Percentiles rank a stretch among this genome's conserved stretches.
These are phyloP conservation scores for Pan paniscus DNA, from an alignment of 2,113 vertebrate species.

Conservation along the genomic window DNA sequence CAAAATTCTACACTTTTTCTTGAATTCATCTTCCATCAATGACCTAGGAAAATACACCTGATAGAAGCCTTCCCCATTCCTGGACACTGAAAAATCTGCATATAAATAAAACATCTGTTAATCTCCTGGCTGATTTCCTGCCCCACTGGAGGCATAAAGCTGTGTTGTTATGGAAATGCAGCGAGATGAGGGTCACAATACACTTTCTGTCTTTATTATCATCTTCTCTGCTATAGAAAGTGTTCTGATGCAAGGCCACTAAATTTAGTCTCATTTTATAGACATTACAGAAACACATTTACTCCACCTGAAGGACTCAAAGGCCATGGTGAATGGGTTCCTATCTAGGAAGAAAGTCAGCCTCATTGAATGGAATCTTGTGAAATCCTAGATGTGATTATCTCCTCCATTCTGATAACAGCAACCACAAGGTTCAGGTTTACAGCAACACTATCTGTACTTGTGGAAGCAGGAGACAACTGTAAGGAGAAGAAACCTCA, in stretches of 20 bases:
- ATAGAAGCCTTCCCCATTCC: neutral
- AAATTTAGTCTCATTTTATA: constrained; percentile 85
- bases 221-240: constrained; percentile 74
- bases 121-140: neutral
- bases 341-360: constrained; percentile 70
- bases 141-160: neutral
- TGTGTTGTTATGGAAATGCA: constrained; percentile 80
- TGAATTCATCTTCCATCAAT: constrained; percentile 10
- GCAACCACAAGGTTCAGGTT: neutral
- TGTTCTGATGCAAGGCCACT: constrained; percentile 83
- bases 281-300: constrained; percentile 82
- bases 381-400: constrained; percentile 75
- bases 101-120: constrained; percentile 34
- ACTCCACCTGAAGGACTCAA: constrained; percentile 83
- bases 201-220: constrained; percentile 83
- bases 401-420: constrained; percentile 76
- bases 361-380: constrained; percentile 74
- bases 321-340: constrained; percentile 82
- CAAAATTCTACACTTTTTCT: neutral
- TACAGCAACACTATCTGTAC: neutral
- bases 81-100: neutral
- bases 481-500: neutral
- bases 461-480: neutral
- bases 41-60: neutral
- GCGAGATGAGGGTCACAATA: constrained; percentile 70